Percentiles rank a stretch among this genome's conserved stretches.
Evolutionary conservation across 2,888 invertebrate species (phyloP).

Genomic region (Polydrusus cervinus): DNA sequence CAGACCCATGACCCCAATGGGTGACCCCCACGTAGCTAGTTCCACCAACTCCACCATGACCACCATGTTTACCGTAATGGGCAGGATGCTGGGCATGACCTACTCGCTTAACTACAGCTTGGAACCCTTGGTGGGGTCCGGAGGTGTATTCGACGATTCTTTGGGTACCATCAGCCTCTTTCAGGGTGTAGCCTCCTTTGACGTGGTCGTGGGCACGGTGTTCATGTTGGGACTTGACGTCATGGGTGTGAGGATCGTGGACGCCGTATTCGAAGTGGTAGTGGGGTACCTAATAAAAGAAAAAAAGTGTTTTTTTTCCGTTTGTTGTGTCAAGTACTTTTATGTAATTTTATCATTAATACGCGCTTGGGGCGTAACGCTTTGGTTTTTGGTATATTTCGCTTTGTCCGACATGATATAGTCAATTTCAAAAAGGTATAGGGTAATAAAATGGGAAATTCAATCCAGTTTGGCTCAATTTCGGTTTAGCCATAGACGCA

Average conservation of each 20-base stretch:
- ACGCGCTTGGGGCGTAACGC: too few species aligned
- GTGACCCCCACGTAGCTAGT: slow-evolving; percentile 61
- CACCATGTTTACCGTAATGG: slow-evolving; percentile 58
- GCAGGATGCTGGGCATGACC: slow-evolving; percentile 62
- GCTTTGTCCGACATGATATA: too few species aligned
- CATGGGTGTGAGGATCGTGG: slow-evolving; percentile 68
- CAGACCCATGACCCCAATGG: slow-evolving; percentile 58
- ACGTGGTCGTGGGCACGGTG: slow-evolving; percentile 67
- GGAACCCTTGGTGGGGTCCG: slow-evolving; percentile 61
- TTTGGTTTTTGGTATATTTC: too few species aligned
- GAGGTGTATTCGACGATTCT: slow-evolving; percentile 68
- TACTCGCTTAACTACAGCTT: slow-evolving; percentile 59
- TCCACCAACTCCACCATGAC: slow-evolving; percentile 58
- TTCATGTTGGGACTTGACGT: slow-evolving; percentile 67
- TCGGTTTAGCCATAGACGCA: too few species aligned
- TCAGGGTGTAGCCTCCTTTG: slow-evolving; percentile 66
- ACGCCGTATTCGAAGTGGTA: slow-evolving; percentile 69
- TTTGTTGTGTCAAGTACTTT: too few species aligned
- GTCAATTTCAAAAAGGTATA: too few species aligned
- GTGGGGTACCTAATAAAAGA: slow-evolving; percentile 46
- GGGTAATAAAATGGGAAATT: too few species aligned
- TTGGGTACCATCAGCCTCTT: slow-evolving; percentile 69
- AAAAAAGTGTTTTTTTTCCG: neutral
- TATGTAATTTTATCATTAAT: too few species aligned
- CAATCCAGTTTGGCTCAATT: too few species aligned